Evolutionary conservation across 2,113 vertebrate species (phyloP).

Genomic region (Fulmarus glacialis): DNA sequence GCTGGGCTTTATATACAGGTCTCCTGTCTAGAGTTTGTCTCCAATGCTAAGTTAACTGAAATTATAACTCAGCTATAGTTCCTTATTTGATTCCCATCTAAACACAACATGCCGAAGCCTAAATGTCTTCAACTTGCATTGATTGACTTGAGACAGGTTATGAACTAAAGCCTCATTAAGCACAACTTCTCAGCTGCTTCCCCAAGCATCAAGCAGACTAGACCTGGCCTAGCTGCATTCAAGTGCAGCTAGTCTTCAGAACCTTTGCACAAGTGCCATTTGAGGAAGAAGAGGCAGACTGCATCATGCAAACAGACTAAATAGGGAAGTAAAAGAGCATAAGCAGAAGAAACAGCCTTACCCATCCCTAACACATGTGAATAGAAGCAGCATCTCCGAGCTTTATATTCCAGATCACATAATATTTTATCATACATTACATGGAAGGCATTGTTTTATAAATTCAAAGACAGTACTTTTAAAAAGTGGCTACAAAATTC

Average conservation of each 20-base stretch:
- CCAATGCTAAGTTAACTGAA: neutral
- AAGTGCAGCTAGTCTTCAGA: neutral
- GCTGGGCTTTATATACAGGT: neutral
- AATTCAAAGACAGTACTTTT: neutral
- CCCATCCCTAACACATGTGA: rapidly evolving
- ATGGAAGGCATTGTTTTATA: neutral
- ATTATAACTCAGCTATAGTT: neutral
- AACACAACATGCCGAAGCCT: neutral
- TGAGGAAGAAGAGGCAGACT: neutral
- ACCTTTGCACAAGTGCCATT: neutral
- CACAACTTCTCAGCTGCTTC: neutral
- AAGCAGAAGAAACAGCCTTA: neutral
- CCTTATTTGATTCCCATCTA: neutral
- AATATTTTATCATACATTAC: neutral
- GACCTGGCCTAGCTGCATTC: neutral
- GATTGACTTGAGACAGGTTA: neutral
- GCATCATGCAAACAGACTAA: neutral
- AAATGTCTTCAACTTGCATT: neutral
- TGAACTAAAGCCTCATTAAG: neutral
- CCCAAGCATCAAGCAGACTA: neutral
- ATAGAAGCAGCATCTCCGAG: neutral
- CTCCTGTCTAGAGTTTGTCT: neutral
- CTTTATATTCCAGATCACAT: neutral
- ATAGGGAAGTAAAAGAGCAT: neutral
- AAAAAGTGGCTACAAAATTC: neutral